Base-by-base conservation (phyloP, 2,888 invertebrate genomes). In the Drosophila acutilabella region DNA sequence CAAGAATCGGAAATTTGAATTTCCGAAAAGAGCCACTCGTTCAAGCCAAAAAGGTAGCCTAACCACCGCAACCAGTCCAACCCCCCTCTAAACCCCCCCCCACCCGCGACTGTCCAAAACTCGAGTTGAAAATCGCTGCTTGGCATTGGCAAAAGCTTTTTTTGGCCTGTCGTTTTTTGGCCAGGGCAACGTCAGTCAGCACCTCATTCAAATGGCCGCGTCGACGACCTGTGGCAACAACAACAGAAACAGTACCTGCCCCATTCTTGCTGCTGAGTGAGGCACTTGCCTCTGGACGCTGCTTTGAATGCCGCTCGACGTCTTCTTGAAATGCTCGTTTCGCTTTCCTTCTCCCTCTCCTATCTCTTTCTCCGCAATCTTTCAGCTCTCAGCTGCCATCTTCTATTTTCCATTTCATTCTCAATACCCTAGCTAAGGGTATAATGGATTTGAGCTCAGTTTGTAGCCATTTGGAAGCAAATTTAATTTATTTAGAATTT, bases 1-100 rank as follows among this genome's bases (percentile, higher is more conserved):
- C 89, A 86, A 89, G 89, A 88, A 91, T 85, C 91, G 91, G 91
- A 91, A 91, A 91, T 91, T 91, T 91, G 91, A 91, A 91, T 91
- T 91, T 91, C 91, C 91, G 91, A 91, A 90, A 91, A 91, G 91
- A 90, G 91, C 79, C 87, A 90, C 91, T 91, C 89, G 76, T 75
- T 67, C 62, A 44, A 54, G 74, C 59, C 64, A 61, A 61, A 64
- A 69, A 66, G 80, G 86, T 77, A 78, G 78, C 80, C 64, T 72
- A 78, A 74, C 68, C 71, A 69, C 78, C 71, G 36, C 36, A 76
- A 58, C 67, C 59, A 64, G 57, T 56, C n/a, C 23, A 16, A 11
- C 45, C 23, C 41, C 47, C 18, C n/a, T 8, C 40, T 5, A 30
- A 7, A 8, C 30, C 30, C 33, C 16, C 51, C 13, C n/a, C 1